A percentile compares a stretch with the other conserved stretches of the same genome.
phyloP scores from a whole-genome alignment of 2,113 vertebrate species.

The Ptyas mucosa region DNA sequence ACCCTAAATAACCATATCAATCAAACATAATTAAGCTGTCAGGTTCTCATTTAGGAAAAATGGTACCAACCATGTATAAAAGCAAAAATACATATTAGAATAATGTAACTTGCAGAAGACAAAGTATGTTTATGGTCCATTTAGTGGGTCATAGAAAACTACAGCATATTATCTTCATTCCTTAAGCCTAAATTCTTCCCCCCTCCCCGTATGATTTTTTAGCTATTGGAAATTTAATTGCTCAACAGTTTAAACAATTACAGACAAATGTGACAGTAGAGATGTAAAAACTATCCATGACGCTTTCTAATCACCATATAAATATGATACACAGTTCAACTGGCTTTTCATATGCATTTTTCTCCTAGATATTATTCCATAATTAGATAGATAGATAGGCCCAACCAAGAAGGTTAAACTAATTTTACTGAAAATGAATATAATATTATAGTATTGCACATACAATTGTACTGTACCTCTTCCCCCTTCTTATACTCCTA shows the following conservation, averaged over 20 bases:
- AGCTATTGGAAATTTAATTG: slow-evolving; percentile 29
- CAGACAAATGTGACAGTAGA: background rate
- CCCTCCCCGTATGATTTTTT: background rate
- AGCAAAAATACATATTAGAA: slow-evolving; percentile 61
- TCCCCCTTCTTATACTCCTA: background rate
- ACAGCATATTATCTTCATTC: slow-evolving; percentile 1
- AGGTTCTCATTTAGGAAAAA: slow-evolving; percentile 61
- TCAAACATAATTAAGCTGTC: slow-evolving; percentile 65
- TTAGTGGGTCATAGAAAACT: slow-evolving; percentile 31
- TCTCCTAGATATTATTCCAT: background rate
- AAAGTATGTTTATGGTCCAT: slow-evolving; percentile 1
- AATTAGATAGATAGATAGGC: background rate
- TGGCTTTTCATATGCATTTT: slow-evolving; percentile 4
- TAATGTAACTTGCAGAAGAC: slow-evolving; percentile 37
- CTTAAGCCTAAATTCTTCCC: slow-evolving; percentile 1
- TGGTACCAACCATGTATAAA: slow-evolving; percentile 31
- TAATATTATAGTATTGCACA: background rate
- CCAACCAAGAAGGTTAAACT: background rate
- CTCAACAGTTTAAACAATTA: slow-evolving; percentile 44
- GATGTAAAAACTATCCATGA: slow-evolving; percentile 29
- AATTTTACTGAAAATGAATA: background rate
- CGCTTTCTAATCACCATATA: slow-evolving; percentile 22
- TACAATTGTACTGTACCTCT: background rate
- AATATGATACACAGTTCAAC: background rate
- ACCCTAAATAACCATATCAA: slow-evolving; percentile 61